These are phyloP conservation scores for Aurelia sp. DNA, from an alignment of 30 jellyfish, hydroid and myxozoan genomes.

Conservation along the genomic window DNA sequence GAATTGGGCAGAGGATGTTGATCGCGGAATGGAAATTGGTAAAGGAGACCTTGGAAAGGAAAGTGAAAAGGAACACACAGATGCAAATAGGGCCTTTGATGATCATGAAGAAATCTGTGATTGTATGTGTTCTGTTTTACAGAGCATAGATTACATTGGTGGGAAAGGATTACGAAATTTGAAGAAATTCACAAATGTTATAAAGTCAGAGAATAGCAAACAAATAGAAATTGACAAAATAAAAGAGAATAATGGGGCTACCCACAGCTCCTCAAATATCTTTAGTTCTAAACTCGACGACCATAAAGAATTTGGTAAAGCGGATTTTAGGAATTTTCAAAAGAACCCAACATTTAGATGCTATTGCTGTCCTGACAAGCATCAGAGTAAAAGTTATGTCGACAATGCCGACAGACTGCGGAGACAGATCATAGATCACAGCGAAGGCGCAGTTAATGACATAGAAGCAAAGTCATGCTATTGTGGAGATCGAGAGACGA, in stretches of 20 bases:
- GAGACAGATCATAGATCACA: background rate
- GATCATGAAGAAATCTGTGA: constrained; percentile 56
- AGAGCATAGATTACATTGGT: constrained; percentile 57
- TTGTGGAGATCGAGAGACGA: constrained; percentile 44
- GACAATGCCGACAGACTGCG: background rate
- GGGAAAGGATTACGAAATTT: constrained; percentile 35
- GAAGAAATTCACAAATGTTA: constrained; percentile 9
- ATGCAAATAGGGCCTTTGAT: constrained; percentile 4
- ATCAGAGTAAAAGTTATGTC: background rate
- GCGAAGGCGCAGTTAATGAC: constrained; percentile 2
- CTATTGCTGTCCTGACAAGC: constrained; percentile 82
- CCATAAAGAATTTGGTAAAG: background rate
- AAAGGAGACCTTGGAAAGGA: background rate
- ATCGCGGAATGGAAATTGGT: background rate
- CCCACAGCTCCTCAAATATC: too few relatives aligned
- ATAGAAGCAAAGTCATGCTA: constrained; percentile 46
- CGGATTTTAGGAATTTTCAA: constrained; percentile 1
- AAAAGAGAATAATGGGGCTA: background rate
- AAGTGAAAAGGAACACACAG: background rate
- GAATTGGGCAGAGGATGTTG: constrained; percentile 33
- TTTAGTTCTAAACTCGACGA: background rate
- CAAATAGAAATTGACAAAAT: background rate
- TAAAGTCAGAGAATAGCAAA: background rate
- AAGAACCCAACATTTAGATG: constrained; percentile 71
- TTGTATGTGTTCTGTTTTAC: constrained; percentile 59